phyloP scores from a whole-genome alignment of 2,113 vertebrate genomes.

The Lepus europaeus region DNA sequence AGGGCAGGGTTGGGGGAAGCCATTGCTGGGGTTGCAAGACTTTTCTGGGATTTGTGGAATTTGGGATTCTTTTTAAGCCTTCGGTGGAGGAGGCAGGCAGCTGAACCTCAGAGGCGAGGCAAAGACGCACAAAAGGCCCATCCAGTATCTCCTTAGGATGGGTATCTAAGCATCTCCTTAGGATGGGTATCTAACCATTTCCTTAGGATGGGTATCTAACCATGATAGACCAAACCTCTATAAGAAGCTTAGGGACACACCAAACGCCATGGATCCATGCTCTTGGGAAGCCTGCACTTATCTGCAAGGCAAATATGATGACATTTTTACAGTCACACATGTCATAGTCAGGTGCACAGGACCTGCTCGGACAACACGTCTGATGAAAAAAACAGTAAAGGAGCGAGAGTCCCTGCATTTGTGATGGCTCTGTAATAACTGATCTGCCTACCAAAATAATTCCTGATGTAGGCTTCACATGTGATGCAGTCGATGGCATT shows the following conservation, averaged over 20 bases:
- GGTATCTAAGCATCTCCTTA: not conserved
- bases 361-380: constrained; percentile 86
- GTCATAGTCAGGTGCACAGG: constrained; percentile 88
- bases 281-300: constrained; percentile 89
- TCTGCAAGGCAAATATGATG: constrained; percentile 81
- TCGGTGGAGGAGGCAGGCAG: not conserved
- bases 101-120: not conserved
- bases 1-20: not conserved
- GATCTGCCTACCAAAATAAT: not conserved
- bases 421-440: not conserved
- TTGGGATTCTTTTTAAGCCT: not conserved
- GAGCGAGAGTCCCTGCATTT: not conserved
- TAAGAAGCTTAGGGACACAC: not conserved
- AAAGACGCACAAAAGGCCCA: not conserved
- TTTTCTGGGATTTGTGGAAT: not conserved
- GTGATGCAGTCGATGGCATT: not conserved
- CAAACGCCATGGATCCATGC: constrained; percentile 90
- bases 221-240: not conserved
- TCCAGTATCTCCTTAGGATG: not conserved
- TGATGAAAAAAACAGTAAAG: constrained; percentile 69
- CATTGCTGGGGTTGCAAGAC: not conserved
- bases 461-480: not conserved
- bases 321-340: constrained; percentile 82
- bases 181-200: too few species aligned
- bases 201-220: not conserved